These are phyloP conservation scores for Sericinus montela DNA, from an alignment of 2,888 invertebrate genomes.

Conservation along the genomic window DNA sequence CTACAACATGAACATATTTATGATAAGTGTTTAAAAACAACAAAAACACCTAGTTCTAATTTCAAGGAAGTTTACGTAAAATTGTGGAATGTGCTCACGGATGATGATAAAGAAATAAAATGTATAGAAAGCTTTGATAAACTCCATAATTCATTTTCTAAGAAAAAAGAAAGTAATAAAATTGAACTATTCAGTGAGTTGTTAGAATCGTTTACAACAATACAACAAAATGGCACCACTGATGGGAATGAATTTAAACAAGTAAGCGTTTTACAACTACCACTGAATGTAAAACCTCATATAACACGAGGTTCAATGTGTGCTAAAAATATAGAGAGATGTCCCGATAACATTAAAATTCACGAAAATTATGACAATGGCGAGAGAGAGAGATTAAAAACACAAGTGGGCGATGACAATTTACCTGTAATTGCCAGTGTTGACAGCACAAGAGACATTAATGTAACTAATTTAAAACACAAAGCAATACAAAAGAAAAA, in stretches of 20 bases:
- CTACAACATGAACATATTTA: neutral
- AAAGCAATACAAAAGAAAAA: no score
- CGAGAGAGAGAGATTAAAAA: neutral
- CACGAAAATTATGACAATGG: neutral
- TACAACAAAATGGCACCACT: neutral
- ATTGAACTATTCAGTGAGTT: slow-evolving; percentile 47
- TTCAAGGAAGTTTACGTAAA: neutral
- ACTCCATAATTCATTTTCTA: slow-evolving; percentile 35
- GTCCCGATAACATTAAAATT: neutral
- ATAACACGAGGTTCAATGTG: no score
- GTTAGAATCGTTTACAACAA: slow-evolving; percentile 38
- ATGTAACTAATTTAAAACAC: no score
- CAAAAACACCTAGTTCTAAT: neutral
- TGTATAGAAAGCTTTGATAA: slow-evolving; percentile 34
- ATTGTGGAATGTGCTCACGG: slow-evolving; percentile 9
- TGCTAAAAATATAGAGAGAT: no score
- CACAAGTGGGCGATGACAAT: neutral
- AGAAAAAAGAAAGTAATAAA: slow-evolving; percentile 23
- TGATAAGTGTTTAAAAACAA: neutral
- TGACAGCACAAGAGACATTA: no score
- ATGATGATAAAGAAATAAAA: slow-evolving; percentile 17
- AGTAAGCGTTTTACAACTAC: slow-evolving; percentile 3
- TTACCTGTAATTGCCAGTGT: no score
- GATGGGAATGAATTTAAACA: neutral
- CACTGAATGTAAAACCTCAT: neutral